These are phyloP conservation scores for Aegypius monachus DNA, from an alignment of 2,113 vertebrate genomes.

Conservation along the genomic window DNA sequence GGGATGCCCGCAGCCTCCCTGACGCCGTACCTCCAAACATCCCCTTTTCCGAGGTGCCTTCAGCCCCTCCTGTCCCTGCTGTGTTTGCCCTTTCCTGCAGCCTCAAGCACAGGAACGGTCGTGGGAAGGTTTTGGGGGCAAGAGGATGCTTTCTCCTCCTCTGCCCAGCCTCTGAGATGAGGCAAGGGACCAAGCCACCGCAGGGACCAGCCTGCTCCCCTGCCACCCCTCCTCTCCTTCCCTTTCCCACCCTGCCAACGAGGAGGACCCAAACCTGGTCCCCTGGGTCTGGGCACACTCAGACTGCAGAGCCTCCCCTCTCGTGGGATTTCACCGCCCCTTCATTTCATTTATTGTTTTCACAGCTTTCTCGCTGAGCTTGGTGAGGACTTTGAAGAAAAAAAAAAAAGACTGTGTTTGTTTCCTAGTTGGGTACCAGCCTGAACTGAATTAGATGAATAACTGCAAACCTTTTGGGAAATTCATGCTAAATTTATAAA, in stretches of 20 bases:
- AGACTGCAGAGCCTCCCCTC: background rate
- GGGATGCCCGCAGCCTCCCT: background rate
- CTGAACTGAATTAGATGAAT: background rate
- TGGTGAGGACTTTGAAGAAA: background rate
- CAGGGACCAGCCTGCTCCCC: background rate
- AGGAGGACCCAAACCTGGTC: background rate
- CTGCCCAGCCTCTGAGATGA: background rate
- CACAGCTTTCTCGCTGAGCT: background rate
- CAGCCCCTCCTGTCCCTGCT: background rate
- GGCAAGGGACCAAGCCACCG: background rate
- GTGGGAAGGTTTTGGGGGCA: background rate
- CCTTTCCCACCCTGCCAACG: no score
- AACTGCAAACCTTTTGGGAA: background rate
- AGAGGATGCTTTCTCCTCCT: background rate
- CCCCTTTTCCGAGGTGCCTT: background rate
- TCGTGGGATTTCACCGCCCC: fast-evolving
- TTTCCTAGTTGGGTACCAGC: background rate
- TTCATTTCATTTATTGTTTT: fast-evolving
- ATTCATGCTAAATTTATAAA: background rate
- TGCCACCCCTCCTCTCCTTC: background rate
- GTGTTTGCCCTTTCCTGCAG: background rate
- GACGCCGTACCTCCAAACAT: background rate
- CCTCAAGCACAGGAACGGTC: background rate
- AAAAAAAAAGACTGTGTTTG: background rate
- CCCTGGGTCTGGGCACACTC: background rate